Percentiles rank a stretch among this genome's conserved stretches.
phyloP scores from a whole-genome alignment of 1,140 invertebrate species.

The Trachymyrmex cornetzi region DNA sequence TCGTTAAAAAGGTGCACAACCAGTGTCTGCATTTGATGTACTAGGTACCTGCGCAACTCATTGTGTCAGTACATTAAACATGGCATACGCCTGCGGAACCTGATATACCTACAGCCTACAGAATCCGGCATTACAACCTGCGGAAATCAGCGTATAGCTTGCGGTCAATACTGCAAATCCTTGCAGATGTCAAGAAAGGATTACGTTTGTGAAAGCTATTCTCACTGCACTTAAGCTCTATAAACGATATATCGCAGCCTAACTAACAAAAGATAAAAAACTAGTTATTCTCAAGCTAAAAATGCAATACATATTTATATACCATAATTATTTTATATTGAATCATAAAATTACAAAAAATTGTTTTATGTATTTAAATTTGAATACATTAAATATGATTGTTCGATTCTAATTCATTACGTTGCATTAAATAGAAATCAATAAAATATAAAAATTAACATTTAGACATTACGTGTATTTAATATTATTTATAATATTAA shows the following conservation, averaged over 20 bases:
- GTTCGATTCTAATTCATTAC: not conserved
- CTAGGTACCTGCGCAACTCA: too few species aligned
- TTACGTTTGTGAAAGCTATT: not conserved
- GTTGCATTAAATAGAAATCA: not conserved
- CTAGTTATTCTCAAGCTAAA: not conserved
- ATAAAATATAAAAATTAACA: not conserved
- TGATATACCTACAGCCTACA: not conserved
- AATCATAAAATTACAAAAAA: not conserved
- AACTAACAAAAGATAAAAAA: not conserved
- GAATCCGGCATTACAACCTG: not conserved
- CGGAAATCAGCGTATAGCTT: not conserved
- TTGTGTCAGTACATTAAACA: not conserved
- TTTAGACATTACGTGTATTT: not conserved
- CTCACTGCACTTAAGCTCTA: not conserved
- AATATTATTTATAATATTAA: not conserved
- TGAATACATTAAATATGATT: not conserved
- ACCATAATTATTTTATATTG: not conserved
- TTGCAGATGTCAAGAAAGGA: slow-evolving; percentile 19
- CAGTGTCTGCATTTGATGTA: too few species aligned
- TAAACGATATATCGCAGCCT: not conserved
- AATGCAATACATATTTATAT: not conserved
- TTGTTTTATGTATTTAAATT: not conserved
- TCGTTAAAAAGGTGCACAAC: not conserved
- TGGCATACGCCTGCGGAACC: too few species aligned
- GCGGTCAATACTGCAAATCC: slow-evolving; percentile 3